These are phyloP conservation scores for Pangasius krempfi DNA, from an alignment of 2,797 vertebrate genomes.

Conservation along the genomic window DNA sequence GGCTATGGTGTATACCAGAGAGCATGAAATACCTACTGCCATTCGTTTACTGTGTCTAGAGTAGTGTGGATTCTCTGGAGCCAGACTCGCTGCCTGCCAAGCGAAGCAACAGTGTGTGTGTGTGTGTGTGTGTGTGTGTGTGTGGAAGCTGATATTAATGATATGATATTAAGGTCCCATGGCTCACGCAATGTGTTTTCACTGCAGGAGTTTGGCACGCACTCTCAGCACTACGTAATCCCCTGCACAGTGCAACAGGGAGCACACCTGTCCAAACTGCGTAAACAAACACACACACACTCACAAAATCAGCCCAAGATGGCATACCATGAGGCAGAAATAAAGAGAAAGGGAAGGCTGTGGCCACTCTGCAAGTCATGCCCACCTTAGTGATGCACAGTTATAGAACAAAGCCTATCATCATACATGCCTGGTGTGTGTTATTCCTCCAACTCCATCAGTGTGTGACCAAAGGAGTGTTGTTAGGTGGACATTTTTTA, in stretches of 20 bases:
- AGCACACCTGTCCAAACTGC: constrained; percentile 50
- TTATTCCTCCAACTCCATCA: background rate
- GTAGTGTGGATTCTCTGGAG: constrained; percentile 43
- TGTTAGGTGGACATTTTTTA: background rate
- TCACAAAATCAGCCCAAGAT: background rate
- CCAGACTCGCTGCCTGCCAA: constrained; percentile 30
- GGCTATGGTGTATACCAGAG: background rate
- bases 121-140: constrained; percentile 33
- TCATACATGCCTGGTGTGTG: background rate
- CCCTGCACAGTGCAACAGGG: constrained; percentile 49
- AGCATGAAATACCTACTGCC: constrained; percentile 31
- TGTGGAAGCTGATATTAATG: constrained; percentile 54
- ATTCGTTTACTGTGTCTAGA: constrained; percentile 22
- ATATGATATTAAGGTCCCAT: constrained; percentile 59
- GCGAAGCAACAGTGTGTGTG: constrained; percentile 33
- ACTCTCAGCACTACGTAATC: constrained; percentile 49
- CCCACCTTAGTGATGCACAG: background rate
- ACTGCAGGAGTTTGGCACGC: constrained; percentile 53
- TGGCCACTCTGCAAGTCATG: background rate
- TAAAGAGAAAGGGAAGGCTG: background rate
- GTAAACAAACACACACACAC: constrained; percentile 37
- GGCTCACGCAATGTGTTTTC: constrained; percentile 57
- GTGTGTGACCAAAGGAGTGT: background rate
- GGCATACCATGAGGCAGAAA: background rate
- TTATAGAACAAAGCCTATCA: background rate